A percentile compares a stretch with the other conserved stretches of the same genome.
phyloP scores from a whole-genome alignment of 2,888 invertebrate genomes.

The Lithosia quadra region DNA sequence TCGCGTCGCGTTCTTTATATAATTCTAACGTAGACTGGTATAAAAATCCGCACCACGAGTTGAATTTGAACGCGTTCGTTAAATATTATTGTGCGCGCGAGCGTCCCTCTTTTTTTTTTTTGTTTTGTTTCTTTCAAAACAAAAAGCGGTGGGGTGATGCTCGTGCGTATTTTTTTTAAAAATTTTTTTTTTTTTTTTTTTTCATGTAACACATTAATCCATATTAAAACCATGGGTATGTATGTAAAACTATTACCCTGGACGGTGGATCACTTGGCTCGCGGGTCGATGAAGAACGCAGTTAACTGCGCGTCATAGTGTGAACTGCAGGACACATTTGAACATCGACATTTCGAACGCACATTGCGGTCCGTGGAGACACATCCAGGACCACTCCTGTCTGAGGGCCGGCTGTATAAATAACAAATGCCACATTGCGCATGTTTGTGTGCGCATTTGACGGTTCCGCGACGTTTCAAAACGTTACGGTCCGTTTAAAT shows the following conservation, averaged over 20 bases:
- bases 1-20: too few relatives aligned
- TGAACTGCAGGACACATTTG: constrained; percentile 73
- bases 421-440: constrained; percentile 44
- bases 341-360: constrained; percentile 89
- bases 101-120: too few relatives aligned
- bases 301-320: constrained; percentile 77
- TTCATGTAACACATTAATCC: too few relatives aligned
- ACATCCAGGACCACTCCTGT: constrained; percentile 68
- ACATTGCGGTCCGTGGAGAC: constrained; percentile 84
- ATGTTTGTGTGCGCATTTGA: constrained; percentile 31
- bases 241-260: constrained; percentile 66
- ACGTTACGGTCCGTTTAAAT: constrained; percentile 42
- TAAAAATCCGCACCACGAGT: too few relatives aligned
- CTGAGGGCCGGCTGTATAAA: constrained; percentile 75
- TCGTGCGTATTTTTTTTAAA: too few relatives aligned
- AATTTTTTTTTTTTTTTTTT: too few relatives aligned
- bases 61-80: too few relatives aligned
- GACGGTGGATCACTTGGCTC: constrained; percentile 74
- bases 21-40: too few relatives aligned
- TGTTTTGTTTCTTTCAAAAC: too few relatives aligned
- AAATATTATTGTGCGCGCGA: too few relatives aligned
- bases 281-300: constrained; percentile 86
- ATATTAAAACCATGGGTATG: too few relatives aligned
- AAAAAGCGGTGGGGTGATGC: too few relatives aligned
- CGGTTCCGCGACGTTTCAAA: constrained; percentile 33